Evolutionary conservation across 2,888 invertebrate species (phyloP).

Genomic region (Luperina nickerlii): DNA sequence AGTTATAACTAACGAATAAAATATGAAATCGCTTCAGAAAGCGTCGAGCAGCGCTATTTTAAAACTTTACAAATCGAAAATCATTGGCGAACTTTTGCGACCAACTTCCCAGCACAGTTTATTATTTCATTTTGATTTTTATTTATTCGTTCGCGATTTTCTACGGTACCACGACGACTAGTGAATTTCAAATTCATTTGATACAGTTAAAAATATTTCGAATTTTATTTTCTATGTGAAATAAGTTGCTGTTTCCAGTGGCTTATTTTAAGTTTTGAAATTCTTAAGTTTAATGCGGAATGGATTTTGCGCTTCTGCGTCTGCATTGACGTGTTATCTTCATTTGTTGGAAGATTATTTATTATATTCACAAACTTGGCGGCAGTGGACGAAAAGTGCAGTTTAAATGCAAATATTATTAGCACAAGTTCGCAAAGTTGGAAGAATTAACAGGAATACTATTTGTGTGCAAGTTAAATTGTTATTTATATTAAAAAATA

Average conservation of each 20-base stretch:
- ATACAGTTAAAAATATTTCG: conserved; percentile 59
- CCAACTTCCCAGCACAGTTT: conserved; percentile 65
- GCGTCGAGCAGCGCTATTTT: conserved; percentile 63
- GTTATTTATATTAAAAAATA: neutral
- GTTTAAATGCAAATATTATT: neutral
- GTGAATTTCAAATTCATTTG: conserved; percentile 67
- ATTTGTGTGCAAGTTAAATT: neutral
- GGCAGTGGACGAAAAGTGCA: neutral
- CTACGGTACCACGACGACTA: conserved; percentile 56
- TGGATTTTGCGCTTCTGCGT: conserved; percentile 10
- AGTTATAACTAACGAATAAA: conserved; percentile 66
- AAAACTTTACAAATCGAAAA: conserved; percentile 70
- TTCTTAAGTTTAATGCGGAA: conserved; percentile 30
- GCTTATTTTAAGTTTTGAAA: conserved; percentile 50
- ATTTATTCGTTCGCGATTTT: conserved; percentile 70
- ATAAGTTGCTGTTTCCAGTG: conserved; percentile 46
- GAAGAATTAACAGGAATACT: neutral
- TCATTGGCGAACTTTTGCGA: conserved; percentile 66
- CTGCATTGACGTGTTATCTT: conserved; percentile 11
- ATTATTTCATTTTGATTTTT: conserved; percentile 73
- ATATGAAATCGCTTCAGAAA: conserved; percentile 65
- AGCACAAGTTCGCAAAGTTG: neutral
- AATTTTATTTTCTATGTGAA: conserved; percentile 47
- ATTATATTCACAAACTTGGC: neutral
- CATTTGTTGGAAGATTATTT: neutral